Conservation (phyloP, 2,888 invertebrate species). For the Lycaena phlaeas region DNA sequence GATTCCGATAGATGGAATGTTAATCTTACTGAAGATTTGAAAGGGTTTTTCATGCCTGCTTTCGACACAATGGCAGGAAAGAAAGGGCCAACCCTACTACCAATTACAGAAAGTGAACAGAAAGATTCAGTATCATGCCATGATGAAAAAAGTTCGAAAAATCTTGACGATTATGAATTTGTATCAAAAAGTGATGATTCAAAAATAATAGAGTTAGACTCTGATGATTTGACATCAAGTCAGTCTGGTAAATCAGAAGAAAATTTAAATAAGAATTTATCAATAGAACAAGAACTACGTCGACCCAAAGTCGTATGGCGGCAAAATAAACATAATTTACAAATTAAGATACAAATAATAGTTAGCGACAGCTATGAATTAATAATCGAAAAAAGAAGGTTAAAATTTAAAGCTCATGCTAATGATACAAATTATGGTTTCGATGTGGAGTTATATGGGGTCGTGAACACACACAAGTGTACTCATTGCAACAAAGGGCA, state of each 20-base stretch:
- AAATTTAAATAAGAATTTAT: slow-evolving; percentile 12
- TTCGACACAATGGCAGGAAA: slow-evolving; percentile 5
- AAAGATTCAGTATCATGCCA: background rate
- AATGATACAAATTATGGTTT: slow-evolving; percentile 43
- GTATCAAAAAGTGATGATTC: slow-evolving; percentile 10
- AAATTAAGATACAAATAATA: slow-evolving; percentile 45
- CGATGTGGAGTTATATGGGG: slow-evolving; percentile 49
- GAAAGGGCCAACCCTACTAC: background rate
- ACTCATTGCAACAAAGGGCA: slow-evolving; percentile 45
- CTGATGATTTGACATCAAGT: slow-evolving; percentile 30
- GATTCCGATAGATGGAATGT: slow-evolving; percentile 35
- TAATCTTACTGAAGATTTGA: slow-evolving; percentile 27
- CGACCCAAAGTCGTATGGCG: slow-evolving; percentile 50
- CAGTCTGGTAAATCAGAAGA: slow-evolving; percentile 9
- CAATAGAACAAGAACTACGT: slow-evolving; percentile 21
- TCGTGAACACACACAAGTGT: slow-evolving; percentile 30
- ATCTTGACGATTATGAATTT: slow-evolving; percentile 6
- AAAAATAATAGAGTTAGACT: slow-evolving; percentile 26
- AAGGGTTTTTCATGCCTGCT: slow-evolving; percentile 19
- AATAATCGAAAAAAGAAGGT: slow-evolving; percentile 28
- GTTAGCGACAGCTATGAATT: slow-evolving; percentile 43
- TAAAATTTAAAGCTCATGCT: slow-evolving; percentile 35
- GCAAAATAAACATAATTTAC: slow-evolving; percentile 36
- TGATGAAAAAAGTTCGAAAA: background rate
- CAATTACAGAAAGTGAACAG: background rate